Conservation (phyloP, 2,113 vertebrate species). For the Symphodus melops region DNA sequence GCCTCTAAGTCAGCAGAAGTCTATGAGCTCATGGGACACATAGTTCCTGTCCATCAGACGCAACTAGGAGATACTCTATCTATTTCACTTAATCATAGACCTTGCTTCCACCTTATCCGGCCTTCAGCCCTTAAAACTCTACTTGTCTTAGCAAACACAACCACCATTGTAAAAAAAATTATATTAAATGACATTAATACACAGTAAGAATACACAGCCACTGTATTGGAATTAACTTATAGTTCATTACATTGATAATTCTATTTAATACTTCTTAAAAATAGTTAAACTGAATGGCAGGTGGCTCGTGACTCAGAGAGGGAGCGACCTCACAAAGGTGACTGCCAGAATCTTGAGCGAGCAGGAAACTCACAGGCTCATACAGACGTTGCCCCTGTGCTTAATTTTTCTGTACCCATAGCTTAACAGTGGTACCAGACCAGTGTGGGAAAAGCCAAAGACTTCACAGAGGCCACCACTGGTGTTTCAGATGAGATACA, state of each 20-base stretch:
- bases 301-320: conserved; percentile 53
- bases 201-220: conserved; percentile 3
- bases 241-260: conserved; percentile 34
- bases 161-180: conserved; percentile 1
- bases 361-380: conserved; percentile 74
- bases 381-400: conserved; percentile 70
- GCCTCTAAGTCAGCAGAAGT: too few species aligned
- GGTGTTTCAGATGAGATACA: conserved; percentile 66
- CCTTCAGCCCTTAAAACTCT: conserved; percentile 15
- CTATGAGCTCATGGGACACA: too few species aligned
- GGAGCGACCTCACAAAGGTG: conserved; percentile 69
- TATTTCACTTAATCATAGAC: too few species aligned
- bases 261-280: conserved; percentile 34
- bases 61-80: too few species aligned
- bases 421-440: conserved; percentile 65
- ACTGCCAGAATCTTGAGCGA: conserved; percentile 78
- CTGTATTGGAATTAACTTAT: conserved; percentile 15
- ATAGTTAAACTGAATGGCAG: conserved; percentile 36
- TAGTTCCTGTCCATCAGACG: too few species aligned
- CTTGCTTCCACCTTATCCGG: too few species aligned
- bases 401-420: conserved; percentile 69
- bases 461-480: conserved; percentile 70
- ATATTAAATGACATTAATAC: background rate
- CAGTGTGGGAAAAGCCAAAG: conserved; percentile 64
- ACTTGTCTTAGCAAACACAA: conserved; percentile 23